Evolutionary conservation across 2,888 invertebrate genomes (phyloP), one percentile per base, ranked within the genome.

Genomic region (Polydrusus tereticollis): DNA sequence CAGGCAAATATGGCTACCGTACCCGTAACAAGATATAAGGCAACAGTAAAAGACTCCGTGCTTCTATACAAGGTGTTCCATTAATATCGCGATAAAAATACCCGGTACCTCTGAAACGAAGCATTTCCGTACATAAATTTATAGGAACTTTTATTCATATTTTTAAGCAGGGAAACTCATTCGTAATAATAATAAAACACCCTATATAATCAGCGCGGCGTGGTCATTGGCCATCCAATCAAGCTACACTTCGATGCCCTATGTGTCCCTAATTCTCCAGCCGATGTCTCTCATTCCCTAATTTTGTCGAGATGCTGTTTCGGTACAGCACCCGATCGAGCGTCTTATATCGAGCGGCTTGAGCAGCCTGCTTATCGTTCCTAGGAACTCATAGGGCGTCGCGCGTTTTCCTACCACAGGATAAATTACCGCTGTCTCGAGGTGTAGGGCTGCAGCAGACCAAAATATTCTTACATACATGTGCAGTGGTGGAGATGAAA

Each of bases 351-450:
- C 20, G 45, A 60, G 41, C 45, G 4, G 23, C 45, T 41, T 12
- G 29, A 43, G 16, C 43, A 23, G 41, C 41, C 26, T 29, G 60
- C 60, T 60, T 60, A 60, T 60, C 60, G 45, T 21, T 45, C 12
- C 43, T 60, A 45, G 18, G 16, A 10, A 58, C 60, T 45, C 3
- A 12, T 60, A 60, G 29, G 60, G 45, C 43, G 60, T 29, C 7
- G 23, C 29, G 60, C 43, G 45, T 45, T 45, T 60, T 43, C 60
- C 43, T 43, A 26, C 52, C 20, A n/a, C 60, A 45, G 60, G 45
- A 60, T 60, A 60, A 60, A 60, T 43, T 60, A 45, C 60, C 14
- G 43, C 43, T 60, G 43, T 14, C 20, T 38, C 20, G 58, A 36
- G 58, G 33, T 33, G 58, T n/a, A n/a, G n/a, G n/a, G n/a, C n/a